Evolutionary conservation across 2,888 invertebrate genomes (phyloP), one percentile per base, ranked within the genome.

Genomic region (Andrena bicolor): DNA sequence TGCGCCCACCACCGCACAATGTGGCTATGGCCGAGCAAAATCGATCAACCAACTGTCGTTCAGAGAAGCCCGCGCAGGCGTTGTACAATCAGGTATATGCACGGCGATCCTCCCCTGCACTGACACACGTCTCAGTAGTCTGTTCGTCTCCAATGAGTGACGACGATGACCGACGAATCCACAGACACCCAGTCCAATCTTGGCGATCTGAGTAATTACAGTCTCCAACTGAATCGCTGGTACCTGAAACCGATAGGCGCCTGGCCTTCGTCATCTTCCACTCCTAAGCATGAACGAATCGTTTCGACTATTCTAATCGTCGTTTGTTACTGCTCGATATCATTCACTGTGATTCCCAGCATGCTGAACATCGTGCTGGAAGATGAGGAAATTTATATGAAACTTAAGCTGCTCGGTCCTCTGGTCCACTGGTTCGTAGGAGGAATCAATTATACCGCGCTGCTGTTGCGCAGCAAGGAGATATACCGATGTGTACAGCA

Each of bases 401-500:
- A 73, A 7, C 32, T 91, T 4, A 86, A 79, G 23, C 75, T 77
- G 66, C 32, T 87, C 13, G 91, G 90, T 2, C 92, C 92, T 0
- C 23, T 90, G 20, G 85, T 84, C n/a, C 90, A 88, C 49, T 87
- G 88, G 63, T 13, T 89, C 0, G 87, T 90, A 82, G 87, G 88
- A 0, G 75, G 91, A 0, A 56, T 81, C 5, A 91, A 92, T 80
- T 92, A 90, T 65, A 76, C 61, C n/a, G 82, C 75, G 28, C 72
- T 92, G 6, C 41, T 90, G 1, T 13, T 71, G 2, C 86, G 82
- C n/a, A 53, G 82, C 13, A 49, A 82, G 0, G 73, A 88, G 2
- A 88, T 92, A 64, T 79, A 65, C 5, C 5, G 41, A 0, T 92
- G 92, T 66, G 69, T 91, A 2, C 63, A 86, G 1, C 87, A 88